Base-by-base conservation (phyloP, 2,888 invertebrate species). In the Mechanitis messenoides region DNA sequence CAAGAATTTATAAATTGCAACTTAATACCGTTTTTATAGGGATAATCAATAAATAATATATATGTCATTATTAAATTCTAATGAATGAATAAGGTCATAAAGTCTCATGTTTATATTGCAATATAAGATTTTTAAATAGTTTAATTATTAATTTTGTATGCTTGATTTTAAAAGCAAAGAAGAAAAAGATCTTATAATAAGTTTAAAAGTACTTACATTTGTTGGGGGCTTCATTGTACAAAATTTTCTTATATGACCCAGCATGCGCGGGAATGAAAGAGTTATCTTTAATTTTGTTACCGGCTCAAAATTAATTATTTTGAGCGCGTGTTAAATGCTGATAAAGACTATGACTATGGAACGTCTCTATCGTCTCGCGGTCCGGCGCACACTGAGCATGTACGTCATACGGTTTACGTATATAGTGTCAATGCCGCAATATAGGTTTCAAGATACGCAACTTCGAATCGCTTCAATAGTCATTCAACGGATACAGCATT, bases 151-250 rank as follows among this genome's bases (percentile, higher is more conserved):
- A 42, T 42, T 38, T 42, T 7, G 11, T 11, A 42, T 42, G 42
- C 3, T 1, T 9, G 42, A 42, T 42, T 56, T 33, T 42, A 9
- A 54, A 45, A 33, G n/a, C 6, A 12, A 55, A 35, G 54, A 42
- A 59, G 62, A 60, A 59, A 62, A 35, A 35, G 35, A 35, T 35
- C 3, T 35, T 56, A 7, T 62, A 63, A n/a, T 56, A 56, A 50
- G 53, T n/a, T 50, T 54, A 55, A 65, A 50, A 69, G 58, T 68
- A 87, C 89, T 89, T 66, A 90, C 89, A 60, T 84, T 87, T 12
- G 83, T 82, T 66, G 88, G 89, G 60, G 90, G 89, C 68, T 88
- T 90, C 90, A 90, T 90, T n/a, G 75, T 85, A 75, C 74, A 81
- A 71, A 85, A 71, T 68, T 74, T 76, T 78, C 77, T 84, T 53